Evolutionary conservation across 2,888 invertebrate species (phyloP).

Genomic region (Doris montereyensis): DNA sequence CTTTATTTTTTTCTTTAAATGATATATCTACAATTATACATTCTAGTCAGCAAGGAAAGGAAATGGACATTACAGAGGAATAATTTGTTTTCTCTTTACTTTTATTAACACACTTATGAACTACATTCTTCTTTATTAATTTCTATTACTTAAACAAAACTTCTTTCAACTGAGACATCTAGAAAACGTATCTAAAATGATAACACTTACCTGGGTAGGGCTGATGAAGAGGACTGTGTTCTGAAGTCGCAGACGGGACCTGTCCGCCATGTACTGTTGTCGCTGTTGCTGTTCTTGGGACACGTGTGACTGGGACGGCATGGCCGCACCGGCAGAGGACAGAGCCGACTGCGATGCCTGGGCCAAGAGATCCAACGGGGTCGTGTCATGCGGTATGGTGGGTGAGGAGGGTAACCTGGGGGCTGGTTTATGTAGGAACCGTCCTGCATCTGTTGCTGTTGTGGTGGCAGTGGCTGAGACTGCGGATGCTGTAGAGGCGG

Average conservation of each 20-base stretch:
- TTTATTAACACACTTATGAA: too few relatives aligned
- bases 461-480: background rate
- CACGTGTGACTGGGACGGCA: background rate
- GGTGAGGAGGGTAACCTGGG: slow-evolving; percentile 36
- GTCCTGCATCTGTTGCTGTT: background rate
- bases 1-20: too few relatives aligned
- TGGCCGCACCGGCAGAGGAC: slow-evolving; percentile 37
- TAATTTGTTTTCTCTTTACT: too few relatives aligned
- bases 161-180: too few relatives aligned
- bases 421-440: slow-evolving; percentile 3
- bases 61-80: too few relatives aligned
- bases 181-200: too few relatives aligned
- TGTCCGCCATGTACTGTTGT: slow-evolving; percentile 23
- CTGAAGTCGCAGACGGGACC: slow-evolving; percentile 16
- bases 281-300: slow-evolving; percentile 28
- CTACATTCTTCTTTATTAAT: too few relatives aligned
- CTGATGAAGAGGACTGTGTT: slow-evolving; percentile 35
- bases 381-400: slow-evolving; percentile 31
- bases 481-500: background rate
- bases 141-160: too few relatives aligned
- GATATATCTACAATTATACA: too few relatives aligned
- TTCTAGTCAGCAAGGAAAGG: too few relatives aligned
- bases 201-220: slow-evolving; percentile 38
- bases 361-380: slow-evolving; percentile 46
- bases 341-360: slow-evolving; percentile 44